Evolutionary conservation across 2,113 vertebrate genomes (phyloP).

Genomic region (Aleadryas rufinucha): DNA sequence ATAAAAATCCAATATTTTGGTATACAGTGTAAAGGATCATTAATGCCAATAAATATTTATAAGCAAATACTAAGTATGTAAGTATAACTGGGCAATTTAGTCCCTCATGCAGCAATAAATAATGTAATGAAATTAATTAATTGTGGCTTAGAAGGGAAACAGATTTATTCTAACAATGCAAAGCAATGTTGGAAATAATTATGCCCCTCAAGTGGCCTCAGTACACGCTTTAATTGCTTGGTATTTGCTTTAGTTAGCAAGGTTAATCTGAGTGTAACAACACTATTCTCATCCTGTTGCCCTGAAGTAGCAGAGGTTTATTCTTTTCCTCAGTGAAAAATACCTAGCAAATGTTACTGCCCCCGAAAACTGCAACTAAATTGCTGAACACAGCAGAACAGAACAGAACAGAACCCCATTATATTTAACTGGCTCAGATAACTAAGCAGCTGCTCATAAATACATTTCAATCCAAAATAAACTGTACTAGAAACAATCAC

Average conservation of each 20-base stretch:
- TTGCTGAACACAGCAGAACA: background rate
- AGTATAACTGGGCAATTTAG: background rate
- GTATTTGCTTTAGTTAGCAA: background rate
- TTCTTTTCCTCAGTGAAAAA: background rate
- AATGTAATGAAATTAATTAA: background rate
- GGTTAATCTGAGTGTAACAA: background rate
- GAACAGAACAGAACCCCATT: background rate
- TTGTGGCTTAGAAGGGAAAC: background rate
- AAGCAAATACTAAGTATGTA: background rate
- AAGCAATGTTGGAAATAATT: background rate
- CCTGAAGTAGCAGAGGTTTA: background rate
- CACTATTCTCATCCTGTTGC: background rate
- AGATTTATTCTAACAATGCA: background rate
- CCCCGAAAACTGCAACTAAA: background rate
- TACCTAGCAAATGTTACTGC: background rate
- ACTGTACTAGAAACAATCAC: background rate
- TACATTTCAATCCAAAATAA: background rate
- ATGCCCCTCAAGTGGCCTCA: background rate
- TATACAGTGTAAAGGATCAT: background rate
- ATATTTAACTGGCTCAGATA: background rate
- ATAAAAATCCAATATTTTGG: background rate
- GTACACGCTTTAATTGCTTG: background rate
- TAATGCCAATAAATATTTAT: background rate
- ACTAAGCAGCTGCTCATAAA: background rate
- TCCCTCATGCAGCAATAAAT: background rate